These are phyloP conservation scores for Phyllotreta striolata DNA, from an alignment of 2,888 invertebrate species.

Conservation along the genomic window DNA sequence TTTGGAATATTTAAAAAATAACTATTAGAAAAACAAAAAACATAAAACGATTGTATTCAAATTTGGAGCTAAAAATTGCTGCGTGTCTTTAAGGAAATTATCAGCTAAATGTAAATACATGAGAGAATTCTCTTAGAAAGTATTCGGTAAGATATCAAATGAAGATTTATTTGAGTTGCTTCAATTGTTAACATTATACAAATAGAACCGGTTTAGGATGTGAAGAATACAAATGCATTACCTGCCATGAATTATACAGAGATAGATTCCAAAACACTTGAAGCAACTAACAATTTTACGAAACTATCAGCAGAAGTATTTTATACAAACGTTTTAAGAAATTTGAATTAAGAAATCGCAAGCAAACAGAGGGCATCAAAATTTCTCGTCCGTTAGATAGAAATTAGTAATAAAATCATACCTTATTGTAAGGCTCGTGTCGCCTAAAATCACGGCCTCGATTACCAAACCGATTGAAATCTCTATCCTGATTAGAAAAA, in stretches of 20 bases:
- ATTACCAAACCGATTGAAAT: slow-evolving; percentile 57
- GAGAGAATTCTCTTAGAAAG: slow-evolving; percentile 26
- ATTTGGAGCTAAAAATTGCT: too few relatives aligned
- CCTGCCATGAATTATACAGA: not conserved
- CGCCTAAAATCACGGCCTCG: slow-evolving; percentile 60
- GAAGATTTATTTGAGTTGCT: slow-evolving; percentile 43
- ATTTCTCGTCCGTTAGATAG: slow-evolving; percentile 26
- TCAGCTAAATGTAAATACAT: slow-evolving; percentile 19
- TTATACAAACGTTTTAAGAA: slow-evolving; percentile 9
- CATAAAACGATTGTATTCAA: too few relatives aligned
- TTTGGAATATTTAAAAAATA: slow-evolving; percentile 3
- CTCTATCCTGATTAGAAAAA: slow-evolving; percentile 58
- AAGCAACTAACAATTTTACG: slow-evolving; percentile 41
- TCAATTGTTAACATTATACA: slow-evolving; percentile 43
- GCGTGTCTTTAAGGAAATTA: not conserved
- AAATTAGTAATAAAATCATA: slow-evolving; percentile 48
- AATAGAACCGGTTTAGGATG: not conserved
- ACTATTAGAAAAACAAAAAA: not conserved
- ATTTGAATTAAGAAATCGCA: slow-evolving; percentile 18
- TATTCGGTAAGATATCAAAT: slow-evolving; percentile 18
- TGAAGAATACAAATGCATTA: not conserved
- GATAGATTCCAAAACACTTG: slow-evolving; percentile 42
- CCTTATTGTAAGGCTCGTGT: slow-evolving; percentile 60
- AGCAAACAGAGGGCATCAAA: slow-evolving; percentile 25
- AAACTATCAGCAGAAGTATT: slow-evolving; percentile 24